Conservation (phyloP, 2,797 vertebrate species). For the Rhabdophis nuchalis region DNA sequence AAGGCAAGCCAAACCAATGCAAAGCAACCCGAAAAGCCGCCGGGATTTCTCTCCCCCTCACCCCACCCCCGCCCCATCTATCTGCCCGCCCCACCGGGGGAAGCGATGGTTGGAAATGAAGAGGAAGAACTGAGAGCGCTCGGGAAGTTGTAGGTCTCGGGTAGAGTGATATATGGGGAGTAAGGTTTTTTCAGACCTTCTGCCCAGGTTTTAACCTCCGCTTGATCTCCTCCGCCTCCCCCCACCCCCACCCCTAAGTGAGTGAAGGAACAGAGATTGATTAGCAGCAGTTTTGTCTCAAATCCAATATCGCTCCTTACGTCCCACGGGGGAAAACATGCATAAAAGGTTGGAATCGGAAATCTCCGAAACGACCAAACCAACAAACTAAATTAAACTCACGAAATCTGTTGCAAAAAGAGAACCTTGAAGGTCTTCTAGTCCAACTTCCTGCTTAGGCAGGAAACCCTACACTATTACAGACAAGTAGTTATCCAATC, state of each 20-base stretch:
- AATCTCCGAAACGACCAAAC: not conserved
- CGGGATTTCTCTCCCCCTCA: not conserved
- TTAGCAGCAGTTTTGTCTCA: not conserved
- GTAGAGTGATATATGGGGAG: not conserved
- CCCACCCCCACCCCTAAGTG: not conserved
- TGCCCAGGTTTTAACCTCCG: not conserved
- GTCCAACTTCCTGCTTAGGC: no score
- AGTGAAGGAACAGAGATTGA: not conserved
- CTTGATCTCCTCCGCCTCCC: not conserved
- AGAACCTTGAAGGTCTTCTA: no score
- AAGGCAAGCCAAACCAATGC: not conserved
- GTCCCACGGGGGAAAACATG: not conserved
- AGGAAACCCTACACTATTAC: no score
- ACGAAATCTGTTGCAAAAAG: not conserved
- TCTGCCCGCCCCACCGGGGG: no score
- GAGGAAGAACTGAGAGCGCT: not conserved
- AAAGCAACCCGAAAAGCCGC: not conserved
- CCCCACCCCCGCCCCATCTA: no score
- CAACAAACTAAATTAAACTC: not conserved
- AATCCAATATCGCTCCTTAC: not conserved
- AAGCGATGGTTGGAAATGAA: not conserved
- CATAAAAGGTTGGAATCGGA: not conserved
- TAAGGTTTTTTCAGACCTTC: no score
- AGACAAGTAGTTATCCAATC: no score
- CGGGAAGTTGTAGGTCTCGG: not conserved